These are phyloP conservation scores for Petrophora chlorosata DNA, from an alignment of 2,888 invertebrate species.

Conservation along the genomic window DNA sequence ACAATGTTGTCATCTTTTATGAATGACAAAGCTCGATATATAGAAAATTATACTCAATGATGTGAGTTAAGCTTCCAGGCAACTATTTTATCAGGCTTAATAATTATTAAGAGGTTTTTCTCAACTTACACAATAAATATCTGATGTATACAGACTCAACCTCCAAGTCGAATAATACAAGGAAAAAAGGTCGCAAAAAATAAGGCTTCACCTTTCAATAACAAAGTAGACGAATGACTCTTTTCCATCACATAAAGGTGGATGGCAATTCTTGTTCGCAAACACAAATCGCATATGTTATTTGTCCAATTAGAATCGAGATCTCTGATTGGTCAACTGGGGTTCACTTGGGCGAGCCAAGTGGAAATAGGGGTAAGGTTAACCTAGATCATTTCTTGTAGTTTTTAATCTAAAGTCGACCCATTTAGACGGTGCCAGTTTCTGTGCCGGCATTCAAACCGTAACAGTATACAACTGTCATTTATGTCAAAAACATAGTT, in stretches of 20 bases:
- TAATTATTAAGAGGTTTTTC: too few species aligned
- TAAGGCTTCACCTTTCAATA: conserved; percentile 19
- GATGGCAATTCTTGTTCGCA: conserved; percentile 21
- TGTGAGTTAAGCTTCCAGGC: too few species aligned
- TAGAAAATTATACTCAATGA: too few species aligned
- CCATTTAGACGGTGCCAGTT: neutral
- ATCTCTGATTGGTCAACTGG: conserved; percentile 59
- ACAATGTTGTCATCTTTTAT: too few species aligned
- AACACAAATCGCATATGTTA: conserved; percentile 48
- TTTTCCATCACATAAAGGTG: conserved; percentile 20
- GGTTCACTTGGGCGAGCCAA: conserved; percentile 45
- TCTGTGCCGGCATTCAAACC: too few species aligned
- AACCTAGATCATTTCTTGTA: conserved; percentile 41
- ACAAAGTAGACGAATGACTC: conserved; percentile 21
- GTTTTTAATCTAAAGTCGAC: neutral
- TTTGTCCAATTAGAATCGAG: conserved; percentile 58
- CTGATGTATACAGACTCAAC: too few species aligned
- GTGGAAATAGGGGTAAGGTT: conserved; percentile 37
- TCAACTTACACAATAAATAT: neutral
- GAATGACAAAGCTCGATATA: too few species aligned
- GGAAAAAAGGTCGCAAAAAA: conserved; percentile 4
- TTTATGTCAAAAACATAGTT: too few species aligned
- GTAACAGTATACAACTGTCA: too few species aligned
- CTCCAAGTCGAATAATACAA: conserved; percentile 7
- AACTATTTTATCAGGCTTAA: too few species aligned